A percentile compares a stretch with the other conserved stretches of the same genome.
Conservation (phyloP, 2,888 invertebrate genomes). For the Pasiphila rectangulata region DNA sequence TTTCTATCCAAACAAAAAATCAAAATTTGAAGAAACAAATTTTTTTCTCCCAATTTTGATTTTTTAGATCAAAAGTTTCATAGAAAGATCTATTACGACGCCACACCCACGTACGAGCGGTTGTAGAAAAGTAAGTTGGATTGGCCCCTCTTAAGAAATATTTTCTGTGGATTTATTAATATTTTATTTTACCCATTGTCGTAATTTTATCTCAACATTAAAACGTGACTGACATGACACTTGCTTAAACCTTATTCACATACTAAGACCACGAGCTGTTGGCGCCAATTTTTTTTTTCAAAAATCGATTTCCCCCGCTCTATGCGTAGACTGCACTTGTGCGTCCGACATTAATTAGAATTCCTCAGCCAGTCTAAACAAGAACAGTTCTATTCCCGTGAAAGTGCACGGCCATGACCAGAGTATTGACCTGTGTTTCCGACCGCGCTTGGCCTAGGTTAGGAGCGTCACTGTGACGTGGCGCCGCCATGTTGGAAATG, state of each 20-base stretch:
- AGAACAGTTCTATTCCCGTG: slow-evolving; percentile 65
- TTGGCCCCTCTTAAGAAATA: no score
- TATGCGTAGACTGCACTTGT: neutral
- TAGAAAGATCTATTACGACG: no score
- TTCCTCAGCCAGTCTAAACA: slow-evolving; percentile 60
- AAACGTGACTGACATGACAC: neutral
- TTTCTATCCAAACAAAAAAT: no score
- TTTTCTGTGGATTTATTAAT: no score
- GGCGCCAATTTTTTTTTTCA: neutral
- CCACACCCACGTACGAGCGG: no score
- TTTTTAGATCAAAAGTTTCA: no score
- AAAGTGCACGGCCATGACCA: slow-evolving; percentile 75
- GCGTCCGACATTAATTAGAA: slow-evolving; percentile 48
- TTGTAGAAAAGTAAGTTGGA: no score
- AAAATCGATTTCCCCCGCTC: neutral
- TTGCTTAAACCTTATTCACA: no score
- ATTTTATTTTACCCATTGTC: no score
- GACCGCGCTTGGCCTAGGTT: slow-evolving; percentile 75
- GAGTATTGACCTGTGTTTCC: slow-evolving; percentile 70
- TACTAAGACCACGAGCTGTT: neutral
- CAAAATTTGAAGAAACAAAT: no score
- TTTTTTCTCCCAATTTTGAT: no score
- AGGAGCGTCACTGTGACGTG: slow-evolving; percentile 64
- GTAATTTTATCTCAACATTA: neutral
- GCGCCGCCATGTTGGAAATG: slow-evolving; percentile 47